These are phyloP conservation scores for Typhlomys cinereus DNA, from an alignment of 2,113 vertebrate species.

Conservation along the genomic window DNA sequence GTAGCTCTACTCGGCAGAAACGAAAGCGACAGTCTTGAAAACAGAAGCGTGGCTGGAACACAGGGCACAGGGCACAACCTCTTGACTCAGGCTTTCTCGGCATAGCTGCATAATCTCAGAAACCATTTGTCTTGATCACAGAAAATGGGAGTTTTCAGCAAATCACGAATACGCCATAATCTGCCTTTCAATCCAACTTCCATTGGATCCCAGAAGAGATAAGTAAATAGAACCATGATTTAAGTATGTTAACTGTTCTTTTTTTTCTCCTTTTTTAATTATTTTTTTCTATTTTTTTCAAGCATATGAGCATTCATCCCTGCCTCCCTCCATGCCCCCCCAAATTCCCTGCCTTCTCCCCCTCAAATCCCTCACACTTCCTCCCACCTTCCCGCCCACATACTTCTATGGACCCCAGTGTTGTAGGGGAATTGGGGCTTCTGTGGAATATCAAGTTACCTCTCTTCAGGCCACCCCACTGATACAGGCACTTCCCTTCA, in stretches of 20 bases:
- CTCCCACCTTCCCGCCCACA: too few relatives aligned
- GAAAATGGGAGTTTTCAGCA: constrained; percentile 51
- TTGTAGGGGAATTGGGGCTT: too few relatives aligned
- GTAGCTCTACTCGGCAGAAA: background rate
- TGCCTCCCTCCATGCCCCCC: too few relatives aligned
- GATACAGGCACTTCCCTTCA: too few relatives aligned
- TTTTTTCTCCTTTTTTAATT: too few relatives aligned
- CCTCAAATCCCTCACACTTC: too few relatives aligned
- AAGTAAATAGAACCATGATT: constrained; percentile 18
- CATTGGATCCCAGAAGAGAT: constrained; percentile 54
- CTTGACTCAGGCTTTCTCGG: background rate
- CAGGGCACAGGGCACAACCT: background rate
- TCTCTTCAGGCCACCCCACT: too few relatives aligned
- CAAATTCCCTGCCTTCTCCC: too few relatives aligned
- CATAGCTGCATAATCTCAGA: constrained; percentile 12
- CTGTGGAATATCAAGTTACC: too few relatives aligned
- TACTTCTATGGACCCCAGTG: too few relatives aligned
- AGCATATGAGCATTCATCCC: too few relatives aligned
- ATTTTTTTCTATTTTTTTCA: too few relatives aligned
- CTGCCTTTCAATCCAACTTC: constrained; percentile 41
- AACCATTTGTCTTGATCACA: constrained; percentile 34
- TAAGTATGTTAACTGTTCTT: background rate
- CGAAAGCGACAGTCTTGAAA: background rate
- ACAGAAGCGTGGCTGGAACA: background rate
- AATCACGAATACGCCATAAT: background rate